These are phyloP conservation scores for Drosophila rufa DNA, from an alignment of 1,140 invertebrate genomes.

Conservation along the genomic window DNA sequence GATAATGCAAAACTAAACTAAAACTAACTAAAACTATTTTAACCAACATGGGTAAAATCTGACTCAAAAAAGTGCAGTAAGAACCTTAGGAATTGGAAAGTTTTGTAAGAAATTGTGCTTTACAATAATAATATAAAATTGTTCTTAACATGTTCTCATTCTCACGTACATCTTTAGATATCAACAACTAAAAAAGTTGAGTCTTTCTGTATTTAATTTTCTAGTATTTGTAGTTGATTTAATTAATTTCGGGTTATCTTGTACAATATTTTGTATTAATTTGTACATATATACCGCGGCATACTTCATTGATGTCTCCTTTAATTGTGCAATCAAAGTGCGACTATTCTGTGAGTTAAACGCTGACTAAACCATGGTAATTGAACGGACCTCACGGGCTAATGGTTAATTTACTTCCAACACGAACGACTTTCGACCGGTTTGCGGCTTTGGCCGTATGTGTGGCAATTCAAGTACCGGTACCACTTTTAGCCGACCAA, in stretches of 20 bases:
- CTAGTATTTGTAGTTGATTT: neutral
- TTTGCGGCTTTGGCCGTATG: conserved; percentile 60
- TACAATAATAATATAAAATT: neutral
- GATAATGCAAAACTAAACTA: neutral
- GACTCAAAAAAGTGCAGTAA: neutral
- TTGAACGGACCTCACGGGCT: conserved; percentile 22
- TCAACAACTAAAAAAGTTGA: too few relatives aligned
- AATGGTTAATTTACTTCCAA: conserved; percentile 37
- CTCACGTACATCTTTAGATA: neutral
- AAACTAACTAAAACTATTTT: neutral
- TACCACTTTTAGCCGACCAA: conserved; percentile 66
- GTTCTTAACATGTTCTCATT: neutral
- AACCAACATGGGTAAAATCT: neutral
- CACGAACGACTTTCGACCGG: conserved; percentile 54
- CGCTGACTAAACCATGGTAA: conserved; percentile 10
- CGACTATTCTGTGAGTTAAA: conserved; percentile 3
- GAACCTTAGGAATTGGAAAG: too few relatives aligned
- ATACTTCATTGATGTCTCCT: neutral
- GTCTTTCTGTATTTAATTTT: neutral
- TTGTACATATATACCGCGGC: neutral
- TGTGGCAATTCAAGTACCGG: conserved; percentile 36
- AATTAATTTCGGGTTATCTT: neutral
- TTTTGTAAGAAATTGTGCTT: neutral
- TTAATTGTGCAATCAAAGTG: conserved; percentile 21
- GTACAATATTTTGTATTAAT: too few relatives aligned